Evolutionary conservation across 2,113 vertebrate genomes (phyloP).

Genomic region (Caranx ignobilis): DNA sequence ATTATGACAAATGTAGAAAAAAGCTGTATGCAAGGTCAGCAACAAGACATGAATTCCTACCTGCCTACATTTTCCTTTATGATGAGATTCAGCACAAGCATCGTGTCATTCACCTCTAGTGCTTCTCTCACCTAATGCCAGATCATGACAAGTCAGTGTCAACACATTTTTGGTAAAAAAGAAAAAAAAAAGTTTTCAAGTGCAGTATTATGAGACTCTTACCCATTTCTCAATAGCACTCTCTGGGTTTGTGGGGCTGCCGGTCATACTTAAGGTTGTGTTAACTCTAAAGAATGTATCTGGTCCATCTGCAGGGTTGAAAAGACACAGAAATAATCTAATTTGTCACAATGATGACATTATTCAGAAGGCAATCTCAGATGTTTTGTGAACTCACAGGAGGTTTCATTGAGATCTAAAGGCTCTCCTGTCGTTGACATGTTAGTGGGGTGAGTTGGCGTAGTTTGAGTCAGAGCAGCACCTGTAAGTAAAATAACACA

Average conservation of each 20-base stretch:
- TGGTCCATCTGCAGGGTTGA: conserved; percentile 39
- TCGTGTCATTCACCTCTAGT: conserved; percentile 49
- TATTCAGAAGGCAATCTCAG: neutral
- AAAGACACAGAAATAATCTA: neutral
- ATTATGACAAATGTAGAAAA: neutral
- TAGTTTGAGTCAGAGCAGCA: conserved; percentile 6
- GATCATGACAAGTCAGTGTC: neutral
- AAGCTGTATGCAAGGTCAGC: neutral
- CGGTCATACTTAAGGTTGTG: conserved; percentile 59
- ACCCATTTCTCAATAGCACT: conserved; percentile 73
- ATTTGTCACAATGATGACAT: neutral
- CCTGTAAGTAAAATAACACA: conserved; percentile 27
- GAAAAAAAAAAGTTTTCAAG: neutral
- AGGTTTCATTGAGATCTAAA: conserved; percentile 40
- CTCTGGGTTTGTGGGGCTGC: conserved; percentile 36
- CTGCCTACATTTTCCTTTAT: neutral
- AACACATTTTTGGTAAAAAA: neutral
- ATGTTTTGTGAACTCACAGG: conserved; percentile 38
- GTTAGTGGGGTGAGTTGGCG: neutral
- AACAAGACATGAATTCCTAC: neutral
- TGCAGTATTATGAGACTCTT: neutral
- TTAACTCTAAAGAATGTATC: conserved; percentile 76
- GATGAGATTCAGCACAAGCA: conserved; percentile 60
- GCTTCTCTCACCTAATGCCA: conserved; percentile 56
- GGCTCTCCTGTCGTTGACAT: conserved; percentile 48